These are phyloP conservation scores for Synanthedon myopaeformis DNA, from an alignment of 2,888 invertebrate genomes.

Conservation along the genomic window DNA sequence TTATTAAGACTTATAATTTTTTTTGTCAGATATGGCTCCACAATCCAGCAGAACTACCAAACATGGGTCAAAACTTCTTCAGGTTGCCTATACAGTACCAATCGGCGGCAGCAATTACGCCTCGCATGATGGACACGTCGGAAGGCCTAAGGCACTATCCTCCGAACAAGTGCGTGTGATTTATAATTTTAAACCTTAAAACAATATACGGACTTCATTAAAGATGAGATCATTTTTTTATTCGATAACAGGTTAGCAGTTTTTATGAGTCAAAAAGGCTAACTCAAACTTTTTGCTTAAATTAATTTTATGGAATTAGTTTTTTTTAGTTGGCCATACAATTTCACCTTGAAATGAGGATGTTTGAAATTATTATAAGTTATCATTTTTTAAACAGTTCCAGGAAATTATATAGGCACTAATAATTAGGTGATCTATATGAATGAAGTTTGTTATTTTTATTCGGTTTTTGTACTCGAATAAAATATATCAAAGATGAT, in stretches of 20 bases:
- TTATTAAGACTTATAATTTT: slow-evolving; percentile 14
- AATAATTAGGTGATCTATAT: no score
- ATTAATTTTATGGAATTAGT: not conserved
- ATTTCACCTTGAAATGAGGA: not conserved
- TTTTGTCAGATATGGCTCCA: slow-evolving; percentile 64
- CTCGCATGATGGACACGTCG: slow-evolving; percentile 75
- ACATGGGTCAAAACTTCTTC: slow-evolving; percentile 73
- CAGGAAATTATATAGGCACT: no score
- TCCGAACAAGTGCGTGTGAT: slow-evolving; percentile 39
- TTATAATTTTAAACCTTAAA: not conserved
- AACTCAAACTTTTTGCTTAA: not conserved
- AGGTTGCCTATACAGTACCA: slow-evolving; percentile 73
- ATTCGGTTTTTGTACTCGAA: no score
- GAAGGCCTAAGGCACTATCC: slow-evolving; percentile 67
- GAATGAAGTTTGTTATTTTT: no score
- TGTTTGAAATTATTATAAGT: not conserved
- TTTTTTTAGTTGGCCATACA: not conserved
- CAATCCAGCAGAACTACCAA: slow-evolving; percentile 72
- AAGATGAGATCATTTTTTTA: not conserved
- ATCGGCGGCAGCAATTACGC: slow-evolving; percentile 72
- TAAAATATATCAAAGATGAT: no score
- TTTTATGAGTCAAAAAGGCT: not conserved
- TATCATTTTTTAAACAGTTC: no score
- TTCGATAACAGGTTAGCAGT: not conserved
- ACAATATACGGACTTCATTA: not conserved